Evolutionary conservation across 2,888 invertebrate genomes (phyloP).

Genomic region (Muscina levida): DNA sequence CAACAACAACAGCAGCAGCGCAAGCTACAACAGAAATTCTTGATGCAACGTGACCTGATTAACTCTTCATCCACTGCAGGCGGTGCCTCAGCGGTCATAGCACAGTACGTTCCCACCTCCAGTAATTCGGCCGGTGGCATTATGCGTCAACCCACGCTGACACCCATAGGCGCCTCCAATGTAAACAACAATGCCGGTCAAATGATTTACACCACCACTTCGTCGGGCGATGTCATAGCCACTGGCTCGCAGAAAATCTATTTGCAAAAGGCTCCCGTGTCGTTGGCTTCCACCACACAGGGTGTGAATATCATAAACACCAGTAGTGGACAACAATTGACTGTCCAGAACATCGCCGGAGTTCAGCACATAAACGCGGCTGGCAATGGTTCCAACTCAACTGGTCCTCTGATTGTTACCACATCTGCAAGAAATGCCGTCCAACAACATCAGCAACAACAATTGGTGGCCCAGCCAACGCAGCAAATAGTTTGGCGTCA

Average conservation of each 20-base stretch:
- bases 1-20: constrained; percentile 70
- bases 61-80: constrained; percentile 52
- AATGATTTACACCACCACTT: constrained; percentile 76
- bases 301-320: constrained; percentile 76
- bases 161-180: constrained; percentile 72
- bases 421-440: constrained; percentile 73
- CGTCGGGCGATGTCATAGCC: constrained; percentile 70
- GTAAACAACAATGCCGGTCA: constrained; percentile 72
- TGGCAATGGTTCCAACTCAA: constrained; percentile 61
- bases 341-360: constrained; percentile 74
- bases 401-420: constrained; percentile 74
- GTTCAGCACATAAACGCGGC: constrained; percentile 69
- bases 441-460: constrained; percentile 70
- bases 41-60: constrained; percentile 74
- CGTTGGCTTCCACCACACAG: constrained; percentile 64
- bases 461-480: constrained; percentile 70
- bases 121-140: constrained; percentile 66
- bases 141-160: constrained; percentile 70
- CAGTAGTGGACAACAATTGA: constrained; percentile 76
- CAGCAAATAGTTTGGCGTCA: constrained; percentile 78
- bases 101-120: constrained; percentile 68
- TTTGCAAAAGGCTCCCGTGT: constrained; percentile 73
- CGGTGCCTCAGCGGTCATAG: constrained; percentile 69
- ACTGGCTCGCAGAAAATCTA: constrained; percentile 74
- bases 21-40: constrained; percentile 72